These are phyloP conservation scores for Peromyscus maniculatus DNA, from an alignment of 2,113 vertebrate species.

Conservation along the genomic window DNA sequence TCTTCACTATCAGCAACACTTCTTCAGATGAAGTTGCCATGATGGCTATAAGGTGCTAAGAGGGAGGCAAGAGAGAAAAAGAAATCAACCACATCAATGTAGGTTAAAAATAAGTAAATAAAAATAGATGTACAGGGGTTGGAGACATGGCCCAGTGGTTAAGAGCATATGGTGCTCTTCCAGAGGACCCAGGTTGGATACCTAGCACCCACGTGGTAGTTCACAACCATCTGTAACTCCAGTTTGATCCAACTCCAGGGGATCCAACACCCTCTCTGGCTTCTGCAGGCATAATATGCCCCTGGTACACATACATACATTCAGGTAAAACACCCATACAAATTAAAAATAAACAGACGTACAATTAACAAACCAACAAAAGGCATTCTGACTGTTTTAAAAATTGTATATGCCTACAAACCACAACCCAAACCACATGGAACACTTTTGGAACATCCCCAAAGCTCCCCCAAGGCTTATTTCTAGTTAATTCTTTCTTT, in stretches of 20 bases:
- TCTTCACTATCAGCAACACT: slow-evolving; percentile 97
- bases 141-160: background rate
- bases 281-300: background rate
- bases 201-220: background rate
- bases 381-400: background rate
- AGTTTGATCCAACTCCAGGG: background rate
- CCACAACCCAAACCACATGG: background rate
- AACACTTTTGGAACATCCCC: background rate
- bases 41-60: slow-evolving; percentile 75
- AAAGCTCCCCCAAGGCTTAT: background rate
- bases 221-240: background rate
- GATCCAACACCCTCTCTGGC: background rate
- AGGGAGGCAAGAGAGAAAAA: background rate
- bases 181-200: background rate
- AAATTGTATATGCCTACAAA: background rate
- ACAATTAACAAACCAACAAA: slow-evolving; percentile 44
- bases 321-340: background rate
- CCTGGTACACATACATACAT: background rate
- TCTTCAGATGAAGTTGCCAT: slow-evolving; percentile 99
- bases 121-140: background rate
- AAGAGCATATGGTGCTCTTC: background rate
- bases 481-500: slow-evolving; percentile 11
- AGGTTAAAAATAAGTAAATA: background rate
- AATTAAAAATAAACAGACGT: background rate
- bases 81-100: background rate